A percentile compares a stretch with the other conserved stretches of the same genome.
Evolutionary conservation across 2,888 invertebrate genomes (phyloP).

Genomic region (Podotricha telesiphe): DNA sequence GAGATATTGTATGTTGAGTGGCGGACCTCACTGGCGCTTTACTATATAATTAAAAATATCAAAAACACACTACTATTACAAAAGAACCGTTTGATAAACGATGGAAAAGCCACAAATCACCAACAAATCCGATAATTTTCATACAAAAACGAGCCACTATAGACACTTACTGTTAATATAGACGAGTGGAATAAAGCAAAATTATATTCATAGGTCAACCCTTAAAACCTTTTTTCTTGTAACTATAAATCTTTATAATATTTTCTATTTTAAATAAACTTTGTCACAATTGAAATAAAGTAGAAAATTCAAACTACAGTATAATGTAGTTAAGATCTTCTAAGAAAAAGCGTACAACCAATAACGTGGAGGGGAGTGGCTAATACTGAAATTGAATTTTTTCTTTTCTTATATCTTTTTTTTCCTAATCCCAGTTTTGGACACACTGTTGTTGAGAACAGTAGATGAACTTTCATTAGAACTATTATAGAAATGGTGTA

Average conservation of each 20-base stretch:
- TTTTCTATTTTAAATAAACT: slow-evolving; percentile 28
- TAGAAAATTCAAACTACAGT: slow-evolving; percentile 22
- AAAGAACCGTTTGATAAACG: slow-evolving; percentile 1
- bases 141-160: slow-evolving; percentile 44
- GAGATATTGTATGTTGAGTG: too few species aligned
- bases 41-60: background rate
- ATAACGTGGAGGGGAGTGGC: slow-evolving; percentile 78
- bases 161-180: slow-evolving; percentile 41
- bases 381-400: slow-evolving; percentile 77
- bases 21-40: too few species aligned
- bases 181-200: slow-evolving; percentile 50
- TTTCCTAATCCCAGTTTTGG: slow-evolving; percentile 60
- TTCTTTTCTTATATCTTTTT: slow-evolving; percentile 54
- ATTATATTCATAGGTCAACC: slow-evolving; percentile 57
- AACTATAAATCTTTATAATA: slow-evolving; percentile 32
- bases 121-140: slow-evolving; percentile 38
- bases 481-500: too few species aligned
- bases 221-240: slow-evolving; percentile 43
- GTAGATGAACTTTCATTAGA: slow-evolving; percentile 1
- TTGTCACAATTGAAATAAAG: background rate
- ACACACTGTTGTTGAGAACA: slow-evolving; percentile 47
- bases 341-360: slow-evolving; percentile 56
- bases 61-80: background rate
- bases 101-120: slow-evolving; percentile 33
- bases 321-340: slow-evolving; percentile 49